phyloP scores from a whole-genome alignment of 2,113 vertebrate genomes.

The Scopus umbretta region DNA sequence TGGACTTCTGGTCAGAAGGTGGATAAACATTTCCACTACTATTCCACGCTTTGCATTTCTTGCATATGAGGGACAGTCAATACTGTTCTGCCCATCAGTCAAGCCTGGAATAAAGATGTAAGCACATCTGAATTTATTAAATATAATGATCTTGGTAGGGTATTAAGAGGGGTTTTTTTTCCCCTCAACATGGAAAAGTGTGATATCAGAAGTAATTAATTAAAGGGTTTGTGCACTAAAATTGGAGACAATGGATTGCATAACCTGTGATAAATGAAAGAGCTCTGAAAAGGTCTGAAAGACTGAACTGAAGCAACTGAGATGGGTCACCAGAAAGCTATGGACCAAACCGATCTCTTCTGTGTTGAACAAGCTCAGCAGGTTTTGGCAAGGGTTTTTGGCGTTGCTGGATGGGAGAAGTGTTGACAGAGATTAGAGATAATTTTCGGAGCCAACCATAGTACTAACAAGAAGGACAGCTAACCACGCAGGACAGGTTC shows the following conservation, averaged over 20 bases:
- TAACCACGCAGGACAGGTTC: not conserved
- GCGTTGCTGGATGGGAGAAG: not conserved
- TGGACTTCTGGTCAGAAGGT: not conserved
- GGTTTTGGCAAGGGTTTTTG: not conserved
- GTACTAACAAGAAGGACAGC: not conserved
- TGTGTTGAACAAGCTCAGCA: not conserved
- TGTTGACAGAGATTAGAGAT: not conserved
- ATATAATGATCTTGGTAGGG: not conserved
- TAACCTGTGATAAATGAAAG: not conserved
- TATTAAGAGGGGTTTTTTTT: accelerated
- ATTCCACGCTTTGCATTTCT: not conserved
- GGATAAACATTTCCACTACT: not conserved
- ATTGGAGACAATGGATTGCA: not conserved
- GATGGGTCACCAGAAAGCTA: not conserved
- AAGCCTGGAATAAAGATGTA: not conserved
- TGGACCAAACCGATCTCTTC: not conserved
- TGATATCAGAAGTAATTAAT: not conserved
- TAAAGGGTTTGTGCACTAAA: not conserved
- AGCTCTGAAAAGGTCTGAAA: not conserved
- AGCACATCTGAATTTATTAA: not conserved
- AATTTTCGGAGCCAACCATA: not conserved
- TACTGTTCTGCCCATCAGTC: not conserved
- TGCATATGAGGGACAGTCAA: accelerated
- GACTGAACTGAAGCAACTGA: not conserved
- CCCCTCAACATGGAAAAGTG: not conserved